Evolutionary conservation across 2,888 invertebrate genomes (phyloP), one percentile per base, ranked within the genome.

Genomic region (Pheosia tremula): DNA sequence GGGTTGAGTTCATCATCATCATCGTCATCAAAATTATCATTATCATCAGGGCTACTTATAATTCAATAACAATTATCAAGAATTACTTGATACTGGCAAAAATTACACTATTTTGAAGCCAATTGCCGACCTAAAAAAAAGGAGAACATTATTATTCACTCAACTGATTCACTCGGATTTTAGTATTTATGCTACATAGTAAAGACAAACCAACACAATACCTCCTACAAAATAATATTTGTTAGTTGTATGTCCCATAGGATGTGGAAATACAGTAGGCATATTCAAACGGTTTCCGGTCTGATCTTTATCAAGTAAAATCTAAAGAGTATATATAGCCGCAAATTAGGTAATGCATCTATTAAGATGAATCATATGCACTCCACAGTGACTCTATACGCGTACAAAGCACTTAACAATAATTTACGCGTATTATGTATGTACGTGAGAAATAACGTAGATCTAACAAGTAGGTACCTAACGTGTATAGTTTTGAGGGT

Each of bases 401-500:
- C 24, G 24, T 71, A 69, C 66, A 69, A 5, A 41, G 10, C 71
- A 69, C 72, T 75, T 75, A 78, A 78, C 80, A 67, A 63, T 67
- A 73, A 71, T n/a, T n/a, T n/a, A n/a, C n/a, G n/a, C n/a, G n/a
- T n/a, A n/a, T 79, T 81, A 24, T 24, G 24, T 24, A 24, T 24
- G 24, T 24, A 72, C 85, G 87, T 90, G 90, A 81, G 89, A 90
- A 90, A 53, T 78, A 70, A 60, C 68, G 66, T 57, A 58, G 72
- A 68, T 78, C 78, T 79, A 82, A 87, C 87, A 83, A 83, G 82
- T 24, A 24, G 24, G 24, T 24, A 24, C 24, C 81, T 75, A 74
- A 64, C 78, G 75, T 84, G 85, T 87, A 87, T 88, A 83, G 78
- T 83, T 83, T 81, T 78, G 87, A 84, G 85, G 89, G 89, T 88